phyloP scores from a whole-genome alignment of 2,888 invertebrate species.

The Daptonema setosum region DNA sequence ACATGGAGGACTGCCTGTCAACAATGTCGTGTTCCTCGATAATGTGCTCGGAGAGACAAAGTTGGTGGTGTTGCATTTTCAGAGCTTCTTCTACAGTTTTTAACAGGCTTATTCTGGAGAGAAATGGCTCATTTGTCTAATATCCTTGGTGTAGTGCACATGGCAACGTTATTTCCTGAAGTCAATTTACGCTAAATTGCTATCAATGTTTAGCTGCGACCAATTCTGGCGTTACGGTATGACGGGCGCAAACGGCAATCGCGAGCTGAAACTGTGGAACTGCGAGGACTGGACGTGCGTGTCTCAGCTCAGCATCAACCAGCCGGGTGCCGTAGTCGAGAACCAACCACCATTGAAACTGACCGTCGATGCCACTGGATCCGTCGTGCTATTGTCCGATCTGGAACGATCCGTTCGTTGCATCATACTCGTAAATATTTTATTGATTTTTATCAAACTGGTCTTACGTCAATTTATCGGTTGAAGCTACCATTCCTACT shows the following conservation, averaged over 20 bases:
- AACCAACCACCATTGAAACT: neutral
- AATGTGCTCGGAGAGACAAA: conserved; percentile 61
- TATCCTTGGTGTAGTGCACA: neutral
- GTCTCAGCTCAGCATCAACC: neutral
- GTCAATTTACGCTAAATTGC: neutral
- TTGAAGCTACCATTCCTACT: too few species aligned
- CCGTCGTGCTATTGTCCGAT: conserved; percentile 63
- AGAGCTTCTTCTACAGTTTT: neutral
- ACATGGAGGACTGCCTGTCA: conserved; percentile 57
- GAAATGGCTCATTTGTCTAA: neutral
- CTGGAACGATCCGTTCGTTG: conserved; percentile 47
- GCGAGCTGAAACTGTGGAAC: conserved; percentile 75
- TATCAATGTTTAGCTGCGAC: conserved; percentile 31
- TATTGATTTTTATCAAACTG: too few species aligned
- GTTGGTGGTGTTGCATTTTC: conserved; percentile 7
- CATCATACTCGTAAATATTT: conserved; percentile 1
- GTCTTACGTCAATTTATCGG: too few species aligned
- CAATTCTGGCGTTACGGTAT: conserved; percentile 88
- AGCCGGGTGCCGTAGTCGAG: neutral
- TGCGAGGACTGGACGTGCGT: conserved; percentile 81
- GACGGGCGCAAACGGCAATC: conserved; percentile 56
- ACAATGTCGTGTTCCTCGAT: conserved; percentile 75
- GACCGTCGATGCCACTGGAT: neutral
- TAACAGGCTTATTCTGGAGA: neutral
- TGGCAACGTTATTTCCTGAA: neutral